Percentiles rank a stretch among this genome's conserved stretches.
Evolutionary conservation across 2,888 invertebrate species (phyloP).

Genomic region (Lasius platythorax): DNA sequence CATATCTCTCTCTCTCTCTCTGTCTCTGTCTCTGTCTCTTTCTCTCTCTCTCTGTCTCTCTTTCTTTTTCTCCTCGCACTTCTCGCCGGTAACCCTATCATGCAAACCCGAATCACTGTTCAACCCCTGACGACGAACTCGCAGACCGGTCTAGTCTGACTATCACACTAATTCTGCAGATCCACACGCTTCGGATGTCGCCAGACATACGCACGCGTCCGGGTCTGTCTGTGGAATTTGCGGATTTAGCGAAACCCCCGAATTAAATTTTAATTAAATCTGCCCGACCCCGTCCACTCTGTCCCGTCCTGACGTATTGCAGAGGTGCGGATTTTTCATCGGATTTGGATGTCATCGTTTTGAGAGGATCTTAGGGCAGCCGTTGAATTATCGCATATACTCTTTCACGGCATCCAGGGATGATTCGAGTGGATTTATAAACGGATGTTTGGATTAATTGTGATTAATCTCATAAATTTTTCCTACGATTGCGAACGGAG

Average conservation of each 20-base stretch:
- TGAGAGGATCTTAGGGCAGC: constrained; percentile 53
- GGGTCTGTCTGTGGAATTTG: constrained; percentile 70
- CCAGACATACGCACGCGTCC: constrained; percentile 54
- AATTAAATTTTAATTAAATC: constrained; percentile 84
- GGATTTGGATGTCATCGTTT: constrained; percentile 59
- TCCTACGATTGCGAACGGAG: neutral
- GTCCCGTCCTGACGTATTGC: constrained; percentile 4
- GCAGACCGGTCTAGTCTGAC: constrained; percentile 21
- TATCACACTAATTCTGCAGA: constrained; percentile 26
- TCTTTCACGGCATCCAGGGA: neutral
- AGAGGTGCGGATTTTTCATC: constrained; percentile 20
- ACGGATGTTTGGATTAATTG: neutral
- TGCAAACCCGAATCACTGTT: constrained; percentile 75
- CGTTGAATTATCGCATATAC: neutral
- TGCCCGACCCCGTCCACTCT: constrained; percentile 39
- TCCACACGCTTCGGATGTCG: constrained; percentile 42
- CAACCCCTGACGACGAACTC: constrained; percentile 67
- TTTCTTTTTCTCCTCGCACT: constrained; percentile 16
- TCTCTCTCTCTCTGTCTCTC: constrained; percentile 6
- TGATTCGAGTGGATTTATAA: neutral
- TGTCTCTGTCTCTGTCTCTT: neutral
- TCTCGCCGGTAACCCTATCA: constrained; percentile 63
- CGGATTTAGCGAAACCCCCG: constrained; percentile 81
- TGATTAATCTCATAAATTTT: neutral
- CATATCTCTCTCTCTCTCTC: constrained; percentile 31